Conservation (phyloP, 2,113 vertebrate genomes). For the Rhea americana region DNA sequence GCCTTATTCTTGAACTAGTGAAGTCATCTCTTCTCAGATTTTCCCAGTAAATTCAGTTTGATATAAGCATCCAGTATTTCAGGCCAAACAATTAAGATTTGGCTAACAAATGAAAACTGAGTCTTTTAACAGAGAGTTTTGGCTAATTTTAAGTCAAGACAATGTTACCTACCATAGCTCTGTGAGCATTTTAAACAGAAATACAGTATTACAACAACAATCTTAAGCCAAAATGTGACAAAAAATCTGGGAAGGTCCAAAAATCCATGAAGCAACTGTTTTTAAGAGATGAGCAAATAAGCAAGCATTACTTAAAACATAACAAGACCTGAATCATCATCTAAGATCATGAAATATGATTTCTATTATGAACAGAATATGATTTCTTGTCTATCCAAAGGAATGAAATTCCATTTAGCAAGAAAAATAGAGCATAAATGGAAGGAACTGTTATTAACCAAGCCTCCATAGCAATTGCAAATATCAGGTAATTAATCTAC, state of each 20-base stretch:
- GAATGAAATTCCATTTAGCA: not conserved
- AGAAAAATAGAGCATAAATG: not conserved
- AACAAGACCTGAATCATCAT: not conserved
- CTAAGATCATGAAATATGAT: not conserved
- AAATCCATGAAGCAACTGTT: not conserved
- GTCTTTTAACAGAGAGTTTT: not conserved
- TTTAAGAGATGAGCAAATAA: not conserved
- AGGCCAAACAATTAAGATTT: not conserved
- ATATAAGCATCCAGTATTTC: not conserved
- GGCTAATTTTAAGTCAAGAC: not conserved
- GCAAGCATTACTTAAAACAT: not conserved
- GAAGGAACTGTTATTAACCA: not conserved
- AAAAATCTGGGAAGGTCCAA: not conserved
- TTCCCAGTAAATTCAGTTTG: not conserved
- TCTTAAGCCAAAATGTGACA: not conserved
- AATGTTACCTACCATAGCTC: not conserved
- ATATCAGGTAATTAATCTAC: not conserved
- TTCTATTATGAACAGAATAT: not conserved
- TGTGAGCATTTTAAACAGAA: not conserved
- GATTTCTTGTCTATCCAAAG: not conserved
- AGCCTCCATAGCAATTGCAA: not conserved
- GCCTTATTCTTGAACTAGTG: not conserved
- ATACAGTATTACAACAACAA: not conserved
- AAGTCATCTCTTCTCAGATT: not conserved
- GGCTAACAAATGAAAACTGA: not conserved